A percentile compares a stretch with the other conserved stretches of the same genome.
Evolutionary conservation across 2,797 vertebrate genomes (phyloP).

Genomic region (Esox lucius): DNA sequence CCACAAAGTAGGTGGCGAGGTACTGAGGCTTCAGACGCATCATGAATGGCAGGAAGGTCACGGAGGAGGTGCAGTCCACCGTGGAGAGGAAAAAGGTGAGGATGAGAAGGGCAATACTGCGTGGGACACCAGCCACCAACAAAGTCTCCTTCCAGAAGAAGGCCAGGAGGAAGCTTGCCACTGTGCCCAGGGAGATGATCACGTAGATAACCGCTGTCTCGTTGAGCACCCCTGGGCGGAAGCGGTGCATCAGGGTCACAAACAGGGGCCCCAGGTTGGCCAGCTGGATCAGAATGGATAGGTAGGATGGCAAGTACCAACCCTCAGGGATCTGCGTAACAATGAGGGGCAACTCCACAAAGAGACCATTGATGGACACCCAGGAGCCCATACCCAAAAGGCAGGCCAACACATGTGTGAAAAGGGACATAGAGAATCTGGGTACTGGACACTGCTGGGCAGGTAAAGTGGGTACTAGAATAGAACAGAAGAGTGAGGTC

Average conservation of each 20-base stretch:
- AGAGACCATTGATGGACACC: conserved; percentile 75
- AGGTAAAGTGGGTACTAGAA: conserved; percentile 7
- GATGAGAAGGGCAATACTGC: conserved; percentile 61
- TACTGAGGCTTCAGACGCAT: conserved; percentile 58
- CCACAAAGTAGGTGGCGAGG: conserved; percentile 70
- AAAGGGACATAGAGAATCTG: conserved; percentile 46
- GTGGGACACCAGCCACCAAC: conserved; percentile 51
- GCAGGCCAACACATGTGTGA: conserved; percentile 62
- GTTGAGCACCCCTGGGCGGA: conserved; percentile 49
- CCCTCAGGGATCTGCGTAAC: conserved; percentile 68
- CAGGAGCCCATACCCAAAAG: conserved; percentile 73
- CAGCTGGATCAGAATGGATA: conserved; percentile 72
- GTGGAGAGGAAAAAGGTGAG: conserved; percentile 70
- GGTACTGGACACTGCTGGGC: not conserved
- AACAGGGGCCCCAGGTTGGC: conserved; percentile 72
- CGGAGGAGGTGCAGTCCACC: conserved; percentile 77
- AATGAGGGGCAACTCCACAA: conserved; percentile 73
- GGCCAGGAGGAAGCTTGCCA: conserved; percentile 65
- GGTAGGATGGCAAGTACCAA: conserved; percentile 74
- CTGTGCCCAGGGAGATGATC: conserved; percentile 63
- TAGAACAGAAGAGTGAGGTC: not conserved
- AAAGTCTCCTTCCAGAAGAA: conserved; percentile 67
- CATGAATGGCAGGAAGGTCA: conserved; percentile 78
- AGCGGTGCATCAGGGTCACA: conserved; percentile 64
- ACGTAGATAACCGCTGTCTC: conserved; percentile 61